phyloP scores from a whole-genome alignment of 2,888 invertebrate genomes.

The Cactoblastis cactorum region DNA sequence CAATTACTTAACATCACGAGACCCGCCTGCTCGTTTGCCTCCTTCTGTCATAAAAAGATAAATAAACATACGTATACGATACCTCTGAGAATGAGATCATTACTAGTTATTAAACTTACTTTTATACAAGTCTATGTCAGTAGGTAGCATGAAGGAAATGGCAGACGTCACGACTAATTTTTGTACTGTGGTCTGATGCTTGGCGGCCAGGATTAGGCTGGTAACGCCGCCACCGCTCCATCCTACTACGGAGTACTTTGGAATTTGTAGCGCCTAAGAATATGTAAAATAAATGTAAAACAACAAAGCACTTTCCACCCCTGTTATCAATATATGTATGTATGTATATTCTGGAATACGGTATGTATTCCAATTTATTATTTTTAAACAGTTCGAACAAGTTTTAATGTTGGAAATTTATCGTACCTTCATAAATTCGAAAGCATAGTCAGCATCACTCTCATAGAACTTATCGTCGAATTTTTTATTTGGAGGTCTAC shows the following conservation, averaged over 20 bases:
- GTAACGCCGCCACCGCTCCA: slow-evolving; percentile 95
- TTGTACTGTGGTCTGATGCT: slow-evolving; percentile 81
- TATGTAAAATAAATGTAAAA: too few species aligned
- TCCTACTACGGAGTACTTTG: slow-evolving; percentile 87
- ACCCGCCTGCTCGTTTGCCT: too few species aligned
- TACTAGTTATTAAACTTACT: slow-evolving; percentile 32
- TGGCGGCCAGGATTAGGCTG: slow-evolving; percentile 86
- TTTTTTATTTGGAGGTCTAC: slow-evolving; percentile 86
- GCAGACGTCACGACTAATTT: slow-evolving; percentile 89
- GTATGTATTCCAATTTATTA: too few species aligned
- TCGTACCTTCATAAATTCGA: slow-evolving; percentile 85
- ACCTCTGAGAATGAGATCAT: too few species aligned
- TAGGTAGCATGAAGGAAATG: slow-evolving; percentile 85
- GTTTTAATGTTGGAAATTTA: too few species aligned
- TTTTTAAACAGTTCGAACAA: too few species aligned
- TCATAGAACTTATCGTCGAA: slow-evolving; percentile 85
- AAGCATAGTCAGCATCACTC: slow-evolving; percentile 85
- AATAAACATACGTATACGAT: too few species aligned
- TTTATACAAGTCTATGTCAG: slow-evolving; percentile 77
- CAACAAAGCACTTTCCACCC: not conserved
- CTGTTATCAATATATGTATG: too few species aligned
- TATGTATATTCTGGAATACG: too few species aligned
- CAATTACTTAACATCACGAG: too few species aligned
- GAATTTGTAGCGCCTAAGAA: slow-evolving; percentile 78
- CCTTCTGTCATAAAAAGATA: too few species aligned